Evolutionary conservation across 2,888 invertebrate species (phyloP).

Genomic region (Monopis laevigella): DNA sequence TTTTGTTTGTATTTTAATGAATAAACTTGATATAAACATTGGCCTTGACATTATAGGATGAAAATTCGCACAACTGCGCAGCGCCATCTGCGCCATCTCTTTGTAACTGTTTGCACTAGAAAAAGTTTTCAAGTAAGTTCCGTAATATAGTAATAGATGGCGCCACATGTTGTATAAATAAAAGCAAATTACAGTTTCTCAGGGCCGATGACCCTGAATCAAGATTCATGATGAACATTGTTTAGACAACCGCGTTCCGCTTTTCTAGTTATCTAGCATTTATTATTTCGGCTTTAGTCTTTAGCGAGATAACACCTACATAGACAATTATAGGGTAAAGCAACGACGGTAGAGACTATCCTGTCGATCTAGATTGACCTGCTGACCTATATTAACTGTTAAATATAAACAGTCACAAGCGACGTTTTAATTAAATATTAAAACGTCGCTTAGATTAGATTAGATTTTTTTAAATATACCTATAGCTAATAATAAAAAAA

Average conservation of each 20-base stretch:
- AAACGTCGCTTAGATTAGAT: too few species aligned
- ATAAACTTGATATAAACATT: conserved; percentile 23
- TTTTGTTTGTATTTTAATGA: neutral
- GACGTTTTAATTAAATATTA: too few species aligned
- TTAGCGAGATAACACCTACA: neutral
- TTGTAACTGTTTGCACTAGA: neutral
- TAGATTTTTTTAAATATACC: too few species aligned
- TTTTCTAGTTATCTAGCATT: conserved; percentile 10
- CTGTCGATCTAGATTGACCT: too few species aligned
- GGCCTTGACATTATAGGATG: conserved; percentile 51
- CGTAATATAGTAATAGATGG: conserved; percentile 30
- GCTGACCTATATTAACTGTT: too few species aligned
- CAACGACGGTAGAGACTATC: too few species aligned
- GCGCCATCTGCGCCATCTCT: conserved; percentile 39
- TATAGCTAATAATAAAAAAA: too few species aligned
- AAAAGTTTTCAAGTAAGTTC: neutral
- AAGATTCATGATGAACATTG: neutral
- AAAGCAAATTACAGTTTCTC: neutral
- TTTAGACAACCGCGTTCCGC: conserved; percentile 8
- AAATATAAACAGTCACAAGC: too few species aligned
- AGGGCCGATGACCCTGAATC: conserved; percentile 27
- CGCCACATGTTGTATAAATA: conserved; percentile 26
- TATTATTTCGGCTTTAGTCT: neutral
- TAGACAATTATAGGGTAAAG: too few species aligned
- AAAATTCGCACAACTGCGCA: conserved; percentile 40